These are phyloP conservation scores for Frieseomelitta varia DNA, from an alignment of 1,140 invertebrate species.

Conservation along the genomic window DNA sequence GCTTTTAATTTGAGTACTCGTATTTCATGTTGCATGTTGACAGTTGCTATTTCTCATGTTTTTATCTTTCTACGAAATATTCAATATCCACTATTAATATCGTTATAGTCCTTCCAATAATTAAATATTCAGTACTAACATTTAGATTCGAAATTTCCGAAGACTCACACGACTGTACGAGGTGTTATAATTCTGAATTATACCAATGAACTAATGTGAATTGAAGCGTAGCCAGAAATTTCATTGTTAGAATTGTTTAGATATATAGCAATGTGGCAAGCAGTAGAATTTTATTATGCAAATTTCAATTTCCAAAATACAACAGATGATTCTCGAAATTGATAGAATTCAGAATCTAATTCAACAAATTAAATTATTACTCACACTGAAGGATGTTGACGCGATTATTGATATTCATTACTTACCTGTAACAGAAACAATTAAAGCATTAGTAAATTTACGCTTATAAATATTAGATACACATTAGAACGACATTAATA, in stretches of 20 bases:
- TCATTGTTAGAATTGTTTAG: neutral
- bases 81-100: neutral
- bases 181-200: neutral
- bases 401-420: neutral
- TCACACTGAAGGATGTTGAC: neutral
- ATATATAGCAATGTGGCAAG: no score
- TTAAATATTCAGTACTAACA: neutral
- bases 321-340: neutral
- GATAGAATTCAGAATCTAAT: neutral
- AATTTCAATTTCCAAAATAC: neutral
- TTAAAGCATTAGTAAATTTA: neutral
- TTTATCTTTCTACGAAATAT: neutral
- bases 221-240: neutral
- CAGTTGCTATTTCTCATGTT: neutral
- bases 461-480: neutral
- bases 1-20: neutral
- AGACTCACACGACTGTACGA: neutral
- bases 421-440: slow-evolving; percentile 32
- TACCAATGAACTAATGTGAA: neutral
- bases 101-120: neutral
- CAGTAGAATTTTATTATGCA: neutral
- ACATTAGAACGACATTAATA: neutral
- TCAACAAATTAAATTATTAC: neutral
- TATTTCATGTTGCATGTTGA: neutral
- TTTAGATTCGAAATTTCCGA: neutral